Conservation (phyloP, 2,797 vertebrate species). For the Eupleurogrammus muticus region DNA sequence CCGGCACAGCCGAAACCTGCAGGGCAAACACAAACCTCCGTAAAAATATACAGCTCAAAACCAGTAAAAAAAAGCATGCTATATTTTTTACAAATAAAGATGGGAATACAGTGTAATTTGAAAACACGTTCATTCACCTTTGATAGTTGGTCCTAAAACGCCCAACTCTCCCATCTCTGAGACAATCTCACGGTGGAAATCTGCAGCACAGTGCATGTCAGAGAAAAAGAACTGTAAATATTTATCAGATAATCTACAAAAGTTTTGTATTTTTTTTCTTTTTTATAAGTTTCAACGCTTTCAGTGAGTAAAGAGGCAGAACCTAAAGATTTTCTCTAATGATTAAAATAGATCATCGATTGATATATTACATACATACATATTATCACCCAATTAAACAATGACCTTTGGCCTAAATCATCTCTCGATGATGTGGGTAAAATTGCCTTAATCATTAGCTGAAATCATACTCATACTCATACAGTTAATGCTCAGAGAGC, state of each 20-base stretch:
- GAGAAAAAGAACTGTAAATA: slow-evolving; percentile 40
- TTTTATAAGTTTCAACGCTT: no score
- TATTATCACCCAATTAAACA: no score
- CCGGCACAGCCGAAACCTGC: slow-evolving; percentile 92
- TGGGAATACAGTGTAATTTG: background rate
- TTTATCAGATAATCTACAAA: background rate
- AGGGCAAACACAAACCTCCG: background rate
- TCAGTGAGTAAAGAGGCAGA: background rate
- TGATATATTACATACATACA: no score
- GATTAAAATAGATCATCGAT: no score
- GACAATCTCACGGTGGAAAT: slow-evolving; percentile 88
- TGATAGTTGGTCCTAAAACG: slow-evolving; percentile 89
- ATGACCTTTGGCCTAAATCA: no score
- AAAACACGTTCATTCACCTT: slow-evolving; percentile 77
- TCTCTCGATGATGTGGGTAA: no score
- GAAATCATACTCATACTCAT: no score
- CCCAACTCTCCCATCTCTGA: slow-evolving; percentile 89
- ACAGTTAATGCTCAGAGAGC: no score
- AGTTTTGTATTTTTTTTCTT: background rate
- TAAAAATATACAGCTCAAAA: background rate
- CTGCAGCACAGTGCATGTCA: slow-evolving; percentile 36
- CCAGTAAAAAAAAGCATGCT: background rate
- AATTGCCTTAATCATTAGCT: no score
- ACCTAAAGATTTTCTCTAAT: background rate
- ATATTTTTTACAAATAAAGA: background rate